Percentiles rank a stretch among this genome's conserved stretches.
Evolutionary conservation across 2,113 vertebrate species (phyloP).

Genomic region (Corapipo altera): DNA sequence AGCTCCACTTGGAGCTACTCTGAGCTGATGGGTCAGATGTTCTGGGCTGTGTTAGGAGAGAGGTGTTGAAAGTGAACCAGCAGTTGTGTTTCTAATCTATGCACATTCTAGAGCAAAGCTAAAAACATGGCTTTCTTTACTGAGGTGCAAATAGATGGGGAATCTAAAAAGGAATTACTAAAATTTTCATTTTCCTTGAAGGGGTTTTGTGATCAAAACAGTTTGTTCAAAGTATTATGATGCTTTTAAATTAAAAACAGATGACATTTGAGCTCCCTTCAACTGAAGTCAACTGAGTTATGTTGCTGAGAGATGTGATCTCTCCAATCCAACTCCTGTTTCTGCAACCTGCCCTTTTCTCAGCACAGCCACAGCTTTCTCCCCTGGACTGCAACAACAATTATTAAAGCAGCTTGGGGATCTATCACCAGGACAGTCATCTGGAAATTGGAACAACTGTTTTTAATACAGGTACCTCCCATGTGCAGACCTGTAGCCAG

Average conservation of each 20-base stretch:
- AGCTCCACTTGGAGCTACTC: background rate
- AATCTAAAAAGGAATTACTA: background rate
- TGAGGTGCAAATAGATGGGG: background rate
- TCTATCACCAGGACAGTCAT: background rate
- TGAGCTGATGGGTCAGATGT: background rate
- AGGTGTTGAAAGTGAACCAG: rapidly evolving
- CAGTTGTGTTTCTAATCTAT: background rate
- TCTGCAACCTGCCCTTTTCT: background rate
- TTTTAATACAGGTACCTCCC: background rate
- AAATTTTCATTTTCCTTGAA: background rate
- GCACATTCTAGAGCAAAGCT: background rate
- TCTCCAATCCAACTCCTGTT: background rate
- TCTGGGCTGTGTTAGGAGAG: background rate
- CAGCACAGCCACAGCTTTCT: background rate
- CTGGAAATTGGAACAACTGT: background rate
- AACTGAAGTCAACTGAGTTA: background rate
- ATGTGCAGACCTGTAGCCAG: background rate
- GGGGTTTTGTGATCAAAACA: background rate
- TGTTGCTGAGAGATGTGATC: background rate
- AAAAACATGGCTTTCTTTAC: background rate
- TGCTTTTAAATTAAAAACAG: background rate
- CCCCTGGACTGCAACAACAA: background rate
- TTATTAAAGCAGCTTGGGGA: background rate
- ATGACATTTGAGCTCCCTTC: background rate
- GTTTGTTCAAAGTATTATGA: background rate